These are phyloP conservation scores for Penelope pileata DNA, from an alignment of 2,113 vertebrate genomes.

Conservation along the genomic window DNA sequence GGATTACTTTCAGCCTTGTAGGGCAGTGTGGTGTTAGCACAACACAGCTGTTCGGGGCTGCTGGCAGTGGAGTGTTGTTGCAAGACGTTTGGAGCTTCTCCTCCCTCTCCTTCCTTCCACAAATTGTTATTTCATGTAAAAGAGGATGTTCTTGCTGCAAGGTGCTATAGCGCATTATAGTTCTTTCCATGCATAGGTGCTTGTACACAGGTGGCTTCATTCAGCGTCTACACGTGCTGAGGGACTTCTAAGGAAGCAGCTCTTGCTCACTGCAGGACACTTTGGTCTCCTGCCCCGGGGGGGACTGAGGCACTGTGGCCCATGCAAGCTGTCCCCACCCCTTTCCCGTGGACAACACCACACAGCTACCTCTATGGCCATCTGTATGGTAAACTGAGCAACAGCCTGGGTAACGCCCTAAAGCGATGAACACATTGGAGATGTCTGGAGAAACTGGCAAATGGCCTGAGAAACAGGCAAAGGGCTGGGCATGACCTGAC, in stretches of 20 bases:
- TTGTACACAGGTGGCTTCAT: not conserved
- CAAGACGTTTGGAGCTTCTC: not conserved
- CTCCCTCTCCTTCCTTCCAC: not conserved
- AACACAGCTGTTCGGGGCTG: not conserved
- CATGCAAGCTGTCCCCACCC: not conserved
- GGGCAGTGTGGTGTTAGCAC: not conserved
- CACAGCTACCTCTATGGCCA: not conserved
- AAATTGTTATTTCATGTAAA: slow-evolving; percentile 18
- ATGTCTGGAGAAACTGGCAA: not conserved
- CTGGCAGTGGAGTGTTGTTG: slow-evolving; percentile 34
- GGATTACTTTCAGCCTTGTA: not conserved
- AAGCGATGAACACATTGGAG: not conserved
- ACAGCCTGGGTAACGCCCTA: not conserved
- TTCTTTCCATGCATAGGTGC: not conserved
- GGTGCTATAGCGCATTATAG: not conserved
- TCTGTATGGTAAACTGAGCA: not conserved
- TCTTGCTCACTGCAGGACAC: not conserved
- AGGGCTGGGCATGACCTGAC: not conserved
- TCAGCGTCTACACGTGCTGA: not conserved
- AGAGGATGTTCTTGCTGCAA: not conserved
- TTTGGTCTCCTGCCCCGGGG: not conserved
- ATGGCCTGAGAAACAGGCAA: not conserved
- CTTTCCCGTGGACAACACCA: not conserved
- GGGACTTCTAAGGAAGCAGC: not conserved
- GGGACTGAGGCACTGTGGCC: not conserved